Conservation (phyloP, 2,888 invertebrate genomes). For the Coelinius sp. region DNA sequence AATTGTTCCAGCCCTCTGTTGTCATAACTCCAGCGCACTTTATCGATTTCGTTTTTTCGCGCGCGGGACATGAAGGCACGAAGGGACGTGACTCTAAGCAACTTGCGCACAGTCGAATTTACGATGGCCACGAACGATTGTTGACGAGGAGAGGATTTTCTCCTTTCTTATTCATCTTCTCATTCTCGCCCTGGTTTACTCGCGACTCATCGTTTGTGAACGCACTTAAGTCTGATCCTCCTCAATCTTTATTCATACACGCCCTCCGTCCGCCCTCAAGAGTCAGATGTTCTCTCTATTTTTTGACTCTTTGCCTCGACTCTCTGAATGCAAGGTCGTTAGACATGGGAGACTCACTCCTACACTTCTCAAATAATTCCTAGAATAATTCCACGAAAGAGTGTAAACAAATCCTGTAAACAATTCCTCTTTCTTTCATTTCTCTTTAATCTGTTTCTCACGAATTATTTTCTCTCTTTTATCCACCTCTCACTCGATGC, state of each 20-base stretch:
- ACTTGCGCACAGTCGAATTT: slow-evolving; percentile 41
- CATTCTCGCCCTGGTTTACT: not conserved
- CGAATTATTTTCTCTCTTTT: slow-evolving; percentile 5
- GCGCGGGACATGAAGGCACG: slow-evolving; percentile 42
- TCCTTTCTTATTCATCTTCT: slow-evolving; percentile 20
- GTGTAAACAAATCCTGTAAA: no score
- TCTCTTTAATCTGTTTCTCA: not conserved
- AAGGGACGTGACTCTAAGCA: slow-evolving; percentile 48
- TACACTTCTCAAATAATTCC: slow-evolving; percentile 9
- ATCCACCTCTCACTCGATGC: slow-evolving; percentile 44
- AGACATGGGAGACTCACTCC: slow-evolving; percentile 11
- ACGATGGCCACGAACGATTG: slow-evolving; percentile 47
- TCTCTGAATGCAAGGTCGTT: slow-evolving; percentile 13
- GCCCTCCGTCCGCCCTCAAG: not conserved
- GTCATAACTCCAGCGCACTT: slow-evolving; percentile 28
- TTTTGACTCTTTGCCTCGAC: slow-evolving; percentile 2
- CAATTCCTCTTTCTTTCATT: not conserved
- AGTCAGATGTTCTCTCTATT: slow-evolving; percentile 8
- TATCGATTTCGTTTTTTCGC: slow-evolving; percentile 44
- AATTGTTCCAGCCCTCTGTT: not conserved
- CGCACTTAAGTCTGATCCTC: slow-evolving; percentile 12
- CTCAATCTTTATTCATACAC: slow-evolving; percentile 28
- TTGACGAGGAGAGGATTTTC: not conserved
- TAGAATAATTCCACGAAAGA: not conserved
- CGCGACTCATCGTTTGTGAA: not conserved